A percentile compares a stretch with the other conserved stretches of the same genome.
phyloP scores from a whole-genome alignment of 2,113 vertebrate genomes.

The Stercorarius parasiticus region DNA sequence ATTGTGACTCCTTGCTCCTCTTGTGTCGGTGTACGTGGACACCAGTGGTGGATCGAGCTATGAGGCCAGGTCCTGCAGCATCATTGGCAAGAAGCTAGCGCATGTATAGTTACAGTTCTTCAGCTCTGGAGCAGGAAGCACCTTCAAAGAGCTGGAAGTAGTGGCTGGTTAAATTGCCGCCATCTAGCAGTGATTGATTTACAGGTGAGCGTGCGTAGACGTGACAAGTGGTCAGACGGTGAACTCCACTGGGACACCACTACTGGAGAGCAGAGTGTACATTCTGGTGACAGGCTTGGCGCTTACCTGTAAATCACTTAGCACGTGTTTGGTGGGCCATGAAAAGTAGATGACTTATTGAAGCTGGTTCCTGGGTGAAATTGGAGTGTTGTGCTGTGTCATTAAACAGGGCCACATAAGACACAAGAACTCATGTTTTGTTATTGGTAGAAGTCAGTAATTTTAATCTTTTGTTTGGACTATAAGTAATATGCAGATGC shows the following conservation, averaged over 20 bases:
- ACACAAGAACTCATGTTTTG: not conserved
- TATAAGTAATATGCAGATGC: not conserved
- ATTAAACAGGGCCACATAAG: not conserved
- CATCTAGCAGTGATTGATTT: not conserved
- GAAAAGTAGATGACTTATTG: not conserved
- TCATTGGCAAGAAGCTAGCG: rapidly evolving
- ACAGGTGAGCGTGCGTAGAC: not conserved
- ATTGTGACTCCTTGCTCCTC: not conserved
- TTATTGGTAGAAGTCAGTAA: not conserved
- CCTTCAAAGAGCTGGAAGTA: not conserved
- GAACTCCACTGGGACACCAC: not conserved
- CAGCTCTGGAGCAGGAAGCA: not conserved
- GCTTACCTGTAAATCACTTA: not conserved
- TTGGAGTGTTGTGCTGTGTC: not conserved
- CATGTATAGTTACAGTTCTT: rapidly evolving
- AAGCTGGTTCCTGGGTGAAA: not conserved
- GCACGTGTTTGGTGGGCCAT: not conserved
- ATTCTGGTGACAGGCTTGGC: not conserved
- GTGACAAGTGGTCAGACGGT: not conserved
- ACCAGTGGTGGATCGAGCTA: not conserved
- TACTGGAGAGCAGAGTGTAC: not conserved
- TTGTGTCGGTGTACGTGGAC: rapidly evolving
- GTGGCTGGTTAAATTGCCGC: not conserved
- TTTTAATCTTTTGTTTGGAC: not conserved
- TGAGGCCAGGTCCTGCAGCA: not conserved